These are phyloP conservation scores for Diloba caeruleocephala DNA, from an alignment of 2,888 invertebrate species.

Conservation along the genomic window DNA sequence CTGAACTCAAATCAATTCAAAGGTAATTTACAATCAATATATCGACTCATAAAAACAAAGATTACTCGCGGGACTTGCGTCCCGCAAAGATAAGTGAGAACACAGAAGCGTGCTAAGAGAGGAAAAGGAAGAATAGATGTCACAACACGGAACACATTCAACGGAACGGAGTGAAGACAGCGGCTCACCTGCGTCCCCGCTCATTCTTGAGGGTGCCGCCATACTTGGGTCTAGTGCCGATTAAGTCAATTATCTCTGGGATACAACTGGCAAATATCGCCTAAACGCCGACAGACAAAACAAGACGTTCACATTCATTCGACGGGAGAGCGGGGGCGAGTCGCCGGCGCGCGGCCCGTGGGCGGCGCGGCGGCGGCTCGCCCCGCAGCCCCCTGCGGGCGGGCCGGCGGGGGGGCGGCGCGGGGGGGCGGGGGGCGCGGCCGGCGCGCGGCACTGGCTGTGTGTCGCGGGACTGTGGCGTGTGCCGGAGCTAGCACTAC, in stretches of 20 bases:
- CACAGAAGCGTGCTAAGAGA: conserved; percentile 90
- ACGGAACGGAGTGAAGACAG: conserved; percentile 90
- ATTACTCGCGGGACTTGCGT: conserved; percentile 86
- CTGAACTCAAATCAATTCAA: conserved; percentile 86
- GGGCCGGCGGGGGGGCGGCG: conserved; percentile 50
- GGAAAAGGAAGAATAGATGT: conserved; percentile 88
- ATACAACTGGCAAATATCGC: conserved; percentile 99
- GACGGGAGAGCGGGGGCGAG: conserved; percentile 67
- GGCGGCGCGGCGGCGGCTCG: conserved; percentile 52
- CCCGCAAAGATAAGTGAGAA: conserved; percentile 89
- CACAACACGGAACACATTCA: conserved; percentile 90
- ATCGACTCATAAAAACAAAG: conserved; percentile 87
- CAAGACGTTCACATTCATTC: conserved; percentile 89
- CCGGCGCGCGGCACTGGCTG: conserved; percentile 83
- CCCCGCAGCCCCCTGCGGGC: conserved; percentile 53
- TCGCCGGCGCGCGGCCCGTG: conserved; percentile 56
- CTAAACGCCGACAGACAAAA: conserved; percentile 92
- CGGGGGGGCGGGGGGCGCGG: conserved; percentile 48
- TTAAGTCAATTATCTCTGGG: conserved; percentile 99
- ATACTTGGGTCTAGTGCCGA: conserved; percentile 99
- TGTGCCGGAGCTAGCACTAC: conserved; percentile 90
- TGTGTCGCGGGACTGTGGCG: conserved; percentile 89
- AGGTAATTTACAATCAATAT: conserved; percentile 87
- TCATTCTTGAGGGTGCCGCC: conserved; percentile 99
- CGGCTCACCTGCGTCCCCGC: conserved; percentile 99